Base-by-base conservation (phyloP, 1,140 invertebrate genomes). In the Drosophila ohnishii region DNA sequence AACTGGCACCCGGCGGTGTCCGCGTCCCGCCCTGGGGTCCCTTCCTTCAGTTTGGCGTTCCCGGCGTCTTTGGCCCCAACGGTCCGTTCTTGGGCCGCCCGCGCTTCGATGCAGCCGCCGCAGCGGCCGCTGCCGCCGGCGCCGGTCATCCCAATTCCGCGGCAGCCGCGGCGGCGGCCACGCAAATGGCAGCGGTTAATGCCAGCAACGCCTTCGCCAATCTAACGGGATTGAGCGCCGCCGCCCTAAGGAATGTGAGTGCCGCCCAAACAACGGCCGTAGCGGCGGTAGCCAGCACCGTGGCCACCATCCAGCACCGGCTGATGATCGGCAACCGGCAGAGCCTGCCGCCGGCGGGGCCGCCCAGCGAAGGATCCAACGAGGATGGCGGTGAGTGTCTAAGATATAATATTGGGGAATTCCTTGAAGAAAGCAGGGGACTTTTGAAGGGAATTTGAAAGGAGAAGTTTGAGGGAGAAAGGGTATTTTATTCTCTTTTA, bases 341-440 rank as follows among this genome's bases (percentile, higher is more conserved):
- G 62, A 90, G 77, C 37, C 55, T 90, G 67, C 80, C 83, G 63
- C 90, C 89, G 61, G 87, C 89, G 30, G 91, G 91, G 28, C 91
- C 93, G 58, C 93, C 93, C n/a, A 94, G 93, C 63, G 93, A 94
- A 58, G 93, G 93, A 65, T 94, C 93, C 25, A 94, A 94, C 69
- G 93, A 94, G 71, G 93, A 94, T 81, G 92, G 93, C 22, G 93
- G 92, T 78, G 92, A 93, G 87, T 80, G 2, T 2, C 4, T 10
- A 7, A 5, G 14, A n/a, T n/a, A n/a, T 3, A 5, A 50, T 2
- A 1, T 32, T 32, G 14, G 0, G 8, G 22, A 22, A 25, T 22
- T 28, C 28, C 14, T 48, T 48, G 13, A 8, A 1, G 3, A n/a
- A 8, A 5, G 34, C 10, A 3, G 25, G 14, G 22, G 10, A 13